Percentiles rank a stretch among this genome's conserved stretches.
These are phyloP conservation scores for Intellagama lesueurii DNA, from an alignment of 2,797 vertebrate species.

Conservation along the genomic window DNA sequence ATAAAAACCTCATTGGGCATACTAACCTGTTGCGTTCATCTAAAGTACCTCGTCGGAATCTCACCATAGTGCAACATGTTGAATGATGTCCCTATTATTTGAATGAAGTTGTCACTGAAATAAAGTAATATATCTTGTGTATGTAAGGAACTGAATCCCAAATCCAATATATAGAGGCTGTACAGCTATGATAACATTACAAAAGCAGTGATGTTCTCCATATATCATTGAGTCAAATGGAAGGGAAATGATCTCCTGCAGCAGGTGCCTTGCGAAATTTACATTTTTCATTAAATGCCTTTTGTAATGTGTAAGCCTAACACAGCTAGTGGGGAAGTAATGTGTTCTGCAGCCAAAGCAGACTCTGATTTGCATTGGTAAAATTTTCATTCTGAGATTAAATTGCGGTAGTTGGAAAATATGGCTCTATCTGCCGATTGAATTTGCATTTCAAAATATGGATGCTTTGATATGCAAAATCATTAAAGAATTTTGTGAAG, in stretches of 20 bases:
- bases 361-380: slow-evolving; percentile 31
- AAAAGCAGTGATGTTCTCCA: slow-evolving; percentile 12
- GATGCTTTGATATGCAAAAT: slow-evolving; percentile 50
- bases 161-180: not conserved
- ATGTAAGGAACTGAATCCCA: not conserved
- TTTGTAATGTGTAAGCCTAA: slow-evolving; percentile 32
- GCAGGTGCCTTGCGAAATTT: slow-evolving; percentile 17
- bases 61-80: not conserved
- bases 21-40: not conserved
- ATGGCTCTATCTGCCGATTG: slow-evolving; percentile 22
- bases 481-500: slow-evolving; percentile 16
- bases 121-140: slow-evolving; percentile 2
- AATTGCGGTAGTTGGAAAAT: slow-evolving; percentile 51
- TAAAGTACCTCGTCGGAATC: not conserved
- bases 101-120: not conserved
- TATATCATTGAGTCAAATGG: slow-evolving; percentile 35
- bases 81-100: not conserved
- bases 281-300: slow-evolving; percentile 44
- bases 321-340: slow-evolving; percentile 6
- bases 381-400: slow-evolving; percentile 40
- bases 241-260: slow-evolving; percentile 26
- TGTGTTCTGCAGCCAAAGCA: not conserved
- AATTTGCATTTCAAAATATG: slow-evolving; percentile 62
- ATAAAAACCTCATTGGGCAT: not conserved
- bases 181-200: slow-evolving; percentile 7